Percentiles rank a stretch among this genome's conserved stretches.
Conservation (phyloP, 2,113 vertebrate species). For the Nycticryphes semicollaris region DNA sequence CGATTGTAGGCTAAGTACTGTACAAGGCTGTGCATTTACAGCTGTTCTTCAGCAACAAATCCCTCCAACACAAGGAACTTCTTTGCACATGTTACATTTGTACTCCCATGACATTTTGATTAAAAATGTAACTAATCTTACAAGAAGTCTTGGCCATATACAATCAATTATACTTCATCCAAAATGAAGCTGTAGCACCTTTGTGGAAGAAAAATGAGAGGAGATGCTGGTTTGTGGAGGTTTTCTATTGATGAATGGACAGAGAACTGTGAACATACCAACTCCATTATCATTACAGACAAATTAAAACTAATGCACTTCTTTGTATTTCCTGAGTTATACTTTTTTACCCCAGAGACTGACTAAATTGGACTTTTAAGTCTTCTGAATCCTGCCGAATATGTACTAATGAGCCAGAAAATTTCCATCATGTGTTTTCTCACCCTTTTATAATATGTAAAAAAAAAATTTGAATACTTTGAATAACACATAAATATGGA, state of each 20-base stretch:
- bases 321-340: not conserved
- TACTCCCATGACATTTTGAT: not conserved
- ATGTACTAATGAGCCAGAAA: not conserved
- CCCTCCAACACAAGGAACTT: not conserved
- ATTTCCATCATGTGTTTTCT: not conserved
- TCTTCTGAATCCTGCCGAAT: not conserved
- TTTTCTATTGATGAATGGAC: slow-evolving; percentile 13
- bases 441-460: not conserved
- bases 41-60: not conserved
- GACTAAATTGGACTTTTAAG: not conserved
- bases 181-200: not conserved
- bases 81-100: not conserved
- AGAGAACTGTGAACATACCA: not conserved
- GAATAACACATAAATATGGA: not conserved
- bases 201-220: slow-evolving; percentile 9
- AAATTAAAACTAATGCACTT: slow-evolving; percentile 45
- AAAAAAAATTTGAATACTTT: not conserved
- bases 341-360: not conserved
- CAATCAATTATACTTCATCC: slow-evolving; percentile 8
- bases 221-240: not conserved
- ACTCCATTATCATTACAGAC: not conserved
- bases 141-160: not conserved
- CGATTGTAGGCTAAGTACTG: not conserved
- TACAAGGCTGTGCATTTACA: too few relatives aligned
- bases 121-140: slow-evolving; percentile 6